Evolutionary conservation across 1,140 invertebrate species (phyloP).

Genomic region (Parasteatoda tepidariorum): DNA sequence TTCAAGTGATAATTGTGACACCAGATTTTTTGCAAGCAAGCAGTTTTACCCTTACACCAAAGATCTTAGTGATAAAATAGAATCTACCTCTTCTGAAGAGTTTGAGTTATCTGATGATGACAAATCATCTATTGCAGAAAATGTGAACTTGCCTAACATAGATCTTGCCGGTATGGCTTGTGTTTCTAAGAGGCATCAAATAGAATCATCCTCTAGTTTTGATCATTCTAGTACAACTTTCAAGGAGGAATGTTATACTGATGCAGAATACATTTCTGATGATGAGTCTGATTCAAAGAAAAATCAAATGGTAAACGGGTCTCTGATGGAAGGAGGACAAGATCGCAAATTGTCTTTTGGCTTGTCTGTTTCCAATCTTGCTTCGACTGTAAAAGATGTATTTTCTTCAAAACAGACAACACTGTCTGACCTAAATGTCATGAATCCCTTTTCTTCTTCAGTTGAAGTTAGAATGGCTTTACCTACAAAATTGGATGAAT

Average conservation of each 20-base stretch:
- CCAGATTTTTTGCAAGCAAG: background rate
- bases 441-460: background rate
- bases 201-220: conserved; percentile 4
- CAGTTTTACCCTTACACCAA: background rate
- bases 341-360: conserved; percentile 11
- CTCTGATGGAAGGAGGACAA: background rate
- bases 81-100: conserved; percentile 19
- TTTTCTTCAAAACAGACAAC: background rate
- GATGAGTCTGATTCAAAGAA: conserved; percentile 9
- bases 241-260: conserved; percentile 12
- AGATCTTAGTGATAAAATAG: background rate
- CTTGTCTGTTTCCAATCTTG: background rate
- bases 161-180: conserved; percentile 17
- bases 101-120: conserved; percentile 48
- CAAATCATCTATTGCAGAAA: background rate
- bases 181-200: background rate
- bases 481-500: background rate
- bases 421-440: background rate
- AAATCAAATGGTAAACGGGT: background rate
- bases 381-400: background rate
- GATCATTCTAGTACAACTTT: conserved; percentile 8
- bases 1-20: background rate
- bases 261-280: conserved; percentile 33
- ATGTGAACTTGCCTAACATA: background rate
- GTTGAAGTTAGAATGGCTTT: background rate